A percentile compares a stretch with the other conserved stretches of the same genome.
phyloP scores from a whole-genome alignment of 2,113 vertebrate species.

The Psilopsiagon aurifrons region DNA sequence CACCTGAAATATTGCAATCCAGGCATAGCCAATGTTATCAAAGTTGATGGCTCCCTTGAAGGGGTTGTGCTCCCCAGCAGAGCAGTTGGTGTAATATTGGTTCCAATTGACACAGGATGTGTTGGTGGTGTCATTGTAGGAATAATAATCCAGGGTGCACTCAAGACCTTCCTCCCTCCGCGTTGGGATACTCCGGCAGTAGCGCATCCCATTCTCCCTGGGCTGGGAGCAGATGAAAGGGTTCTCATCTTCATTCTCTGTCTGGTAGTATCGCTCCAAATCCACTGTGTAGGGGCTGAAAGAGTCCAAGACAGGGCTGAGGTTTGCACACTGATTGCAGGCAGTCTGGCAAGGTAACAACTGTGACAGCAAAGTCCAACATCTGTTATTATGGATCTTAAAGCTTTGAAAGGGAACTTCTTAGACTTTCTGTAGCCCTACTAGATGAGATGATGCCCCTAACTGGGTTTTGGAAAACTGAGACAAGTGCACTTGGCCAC shows the following conservation, averaged over 20 bases:
- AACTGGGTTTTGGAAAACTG: background rate
- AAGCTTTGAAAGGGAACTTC: background rate
- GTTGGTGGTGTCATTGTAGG: conserved; percentile 94
- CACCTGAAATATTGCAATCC: conserved; percentile 99
- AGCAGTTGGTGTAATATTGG: conserved; percentile 96
- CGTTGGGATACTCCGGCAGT: conserved; percentile 85
- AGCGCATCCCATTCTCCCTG: conserved; percentile 90
- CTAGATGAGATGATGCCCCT: background rate
- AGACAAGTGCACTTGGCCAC: background rate
- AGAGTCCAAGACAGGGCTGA: background rate
- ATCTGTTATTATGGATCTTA: background rate
- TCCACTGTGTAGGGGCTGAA: conserved; percentile 83
- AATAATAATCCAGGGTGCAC: conserved; percentile 85
- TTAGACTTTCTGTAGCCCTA: background rate
- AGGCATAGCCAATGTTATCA: conserved; percentile 97
- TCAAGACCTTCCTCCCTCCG: conserved; percentile 85
- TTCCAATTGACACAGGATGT: conserved; percentile 98
- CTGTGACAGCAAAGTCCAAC: background rate
- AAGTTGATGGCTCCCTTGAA: conserved; percentile 99
- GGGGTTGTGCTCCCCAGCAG: conserved; percentile 88
- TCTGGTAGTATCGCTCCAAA: conserved; percentile 90
- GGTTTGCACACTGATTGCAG: background rate
- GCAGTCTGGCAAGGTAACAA: background rate
- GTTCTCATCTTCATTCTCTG: conserved; percentile 93
- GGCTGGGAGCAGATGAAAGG: conserved; percentile 97